Base-by-base conservation (phyloP, 1,140 invertebrate genomes). In the Scaptomyza pallida region DNA sequence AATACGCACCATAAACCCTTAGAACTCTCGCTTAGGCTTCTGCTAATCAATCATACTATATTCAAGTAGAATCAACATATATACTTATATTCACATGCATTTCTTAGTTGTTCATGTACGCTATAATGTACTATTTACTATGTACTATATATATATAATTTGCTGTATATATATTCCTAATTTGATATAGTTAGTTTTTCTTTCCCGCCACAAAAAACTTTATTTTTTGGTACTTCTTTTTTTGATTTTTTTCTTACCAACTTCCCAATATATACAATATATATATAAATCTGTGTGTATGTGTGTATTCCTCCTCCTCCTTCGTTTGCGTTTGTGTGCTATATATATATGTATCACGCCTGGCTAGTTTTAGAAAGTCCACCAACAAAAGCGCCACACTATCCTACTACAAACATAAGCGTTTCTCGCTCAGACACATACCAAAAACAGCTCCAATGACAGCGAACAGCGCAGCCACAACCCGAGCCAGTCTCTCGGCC, bases 371-470 rank as follows among this genome's bases (percentile, higher is more conserved):
- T 88, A 88, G 86, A 86, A 89, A 90, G 78, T 80, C 88, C 88
- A 79, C 81, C n/a, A n/a, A n/a, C n/a, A n/a, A n/a, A 80, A 79
- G 78, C 81, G 72, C 88, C 55, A 83, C 85, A 83, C 86, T 89
- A 78, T 76, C 89, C 86, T 90, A 90, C 86, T 76, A 89, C 74
- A 90, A 73, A 86, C 89, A 86, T 69, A 90, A 89, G 80, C 85
- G 89, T 63, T 90, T 90, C 70, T 90, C 89, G 74, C 82, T 90
- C 41, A 90, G 83, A 89, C 78, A 90, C 76, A 89, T 81, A 78
- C 82, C 75, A 82, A 88, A 86, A 89, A 82, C 82, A 73, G 78
- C 79, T 78, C 70, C 78, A 79, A 78, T 81, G 44, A 62, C 72
- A 68, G 41, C 72, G n/a, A n/a, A n/a, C 67, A 67, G 59, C 47